phyloP scores from a whole-genome alignment of 37 sponge, comb jelly and placozoan genomes.

The Petrosia ficiformis region DNA sequence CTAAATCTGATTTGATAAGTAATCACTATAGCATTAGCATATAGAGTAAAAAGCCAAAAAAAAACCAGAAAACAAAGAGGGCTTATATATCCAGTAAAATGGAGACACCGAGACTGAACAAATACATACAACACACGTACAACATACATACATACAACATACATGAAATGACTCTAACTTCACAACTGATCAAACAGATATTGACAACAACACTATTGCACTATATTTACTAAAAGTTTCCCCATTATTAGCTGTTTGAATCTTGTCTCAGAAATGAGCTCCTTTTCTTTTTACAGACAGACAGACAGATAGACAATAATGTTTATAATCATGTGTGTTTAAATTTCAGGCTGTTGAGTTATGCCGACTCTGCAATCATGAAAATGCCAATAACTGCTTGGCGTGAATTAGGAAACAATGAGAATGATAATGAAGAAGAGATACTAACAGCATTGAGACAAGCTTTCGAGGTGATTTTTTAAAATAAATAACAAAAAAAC shows the following conservation, averaged over 20 bases:
- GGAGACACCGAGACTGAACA: too few relatives aligned
- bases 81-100: too few relatives aligned
- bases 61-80: too few relatives aligned
- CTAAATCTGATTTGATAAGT: not conserved
- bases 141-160: conserved; percentile 35
- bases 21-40: not conserved
- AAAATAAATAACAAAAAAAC: not conserved
- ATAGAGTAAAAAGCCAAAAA: not conserved
- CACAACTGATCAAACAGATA: conserved; percentile 21
- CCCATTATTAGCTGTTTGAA: too few relatives aligned
- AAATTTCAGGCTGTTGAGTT: conserved; percentile 36
- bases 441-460: conserved; percentile 10
- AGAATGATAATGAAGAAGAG: conserved; percentile 9
- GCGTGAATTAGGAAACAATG: not conserved
- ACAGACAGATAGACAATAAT: too few relatives aligned
- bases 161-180: too few relatives aligned
- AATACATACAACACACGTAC: too few relatives aligned
- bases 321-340: too few relatives aligned
- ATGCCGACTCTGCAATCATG: conserved; percentile 30
- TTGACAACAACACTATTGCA: conserved; percentile 9
- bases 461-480: conserved; percentile 16
- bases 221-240: too few relatives aligned
- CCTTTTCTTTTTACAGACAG: too few relatives aligned
- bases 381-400: conserved; percentile 17
- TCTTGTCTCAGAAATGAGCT: too few relatives aligned